Conservation (phyloP, 2,797 vertebrate genomes). For the Chanos chanos region DNA sequence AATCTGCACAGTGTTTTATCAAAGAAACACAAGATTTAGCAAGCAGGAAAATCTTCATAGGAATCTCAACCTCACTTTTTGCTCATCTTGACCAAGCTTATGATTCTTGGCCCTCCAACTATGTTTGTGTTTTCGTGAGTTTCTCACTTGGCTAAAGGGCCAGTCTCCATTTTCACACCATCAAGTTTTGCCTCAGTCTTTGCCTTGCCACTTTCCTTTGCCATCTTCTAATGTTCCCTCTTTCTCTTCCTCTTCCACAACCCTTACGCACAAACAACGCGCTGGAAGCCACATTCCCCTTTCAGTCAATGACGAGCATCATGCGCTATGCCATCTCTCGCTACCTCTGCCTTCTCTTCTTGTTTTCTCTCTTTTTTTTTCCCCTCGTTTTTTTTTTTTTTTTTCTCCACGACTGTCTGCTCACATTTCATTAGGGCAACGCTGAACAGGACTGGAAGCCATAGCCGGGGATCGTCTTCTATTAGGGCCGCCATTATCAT, state of each 20-base stretch:
- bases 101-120: constrained; percentile 55
- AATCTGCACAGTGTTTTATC: no score
- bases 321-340: constrained; percentile 30
- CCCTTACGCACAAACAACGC: constrained; percentile 12
- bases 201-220: constrained; percentile 66
- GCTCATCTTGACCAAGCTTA: constrained; percentile 73
- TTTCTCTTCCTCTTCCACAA: constrained; percentile 37
- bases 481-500: constrained; percentile 76
- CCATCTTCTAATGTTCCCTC: no score
- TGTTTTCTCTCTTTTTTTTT: constrained; percentile 47
- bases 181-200: constrained; percentile 48
- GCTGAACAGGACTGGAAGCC: constrained; percentile 66
- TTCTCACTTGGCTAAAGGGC: background rate
- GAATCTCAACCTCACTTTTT: constrained; percentile 62
- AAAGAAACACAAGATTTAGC: no score
- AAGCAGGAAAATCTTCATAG: constrained; percentile 33
- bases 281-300: constrained; percentile 26
- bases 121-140: background rate
- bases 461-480: constrained; percentile 73
- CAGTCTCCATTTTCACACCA: constrained; percentile 56
- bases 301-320: constrained; percentile 48
- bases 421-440: constrained; percentile 71
- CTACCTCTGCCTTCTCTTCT: constrained; percentile 48
- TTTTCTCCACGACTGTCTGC: constrained; percentile 62
- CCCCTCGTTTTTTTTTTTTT: background rate